Evolutionary conservation across 2,888 invertebrate species (phyloP).

Genomic region (Drosophila prostipennis): DNA sequence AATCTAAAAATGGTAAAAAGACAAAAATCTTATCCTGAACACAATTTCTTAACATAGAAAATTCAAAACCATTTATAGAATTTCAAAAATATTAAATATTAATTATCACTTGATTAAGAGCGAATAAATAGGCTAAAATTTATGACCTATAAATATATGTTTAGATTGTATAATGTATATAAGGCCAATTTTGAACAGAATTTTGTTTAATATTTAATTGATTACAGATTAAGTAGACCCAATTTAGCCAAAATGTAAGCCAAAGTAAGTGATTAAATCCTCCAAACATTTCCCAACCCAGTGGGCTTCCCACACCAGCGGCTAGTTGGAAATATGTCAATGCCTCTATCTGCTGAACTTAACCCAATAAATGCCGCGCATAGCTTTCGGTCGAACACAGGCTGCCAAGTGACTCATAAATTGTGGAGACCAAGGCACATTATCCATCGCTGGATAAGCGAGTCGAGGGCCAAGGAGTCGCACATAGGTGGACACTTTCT

Average conservation of each 20-base stretch:
- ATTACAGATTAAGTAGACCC: no score
- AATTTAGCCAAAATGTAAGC: neutral
- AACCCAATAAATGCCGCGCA: constrained; percentile 75
- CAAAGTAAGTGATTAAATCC: neutral
- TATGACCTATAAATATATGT: no score
- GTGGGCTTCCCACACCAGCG: constrained; percentile 30
- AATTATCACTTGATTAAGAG: no score
- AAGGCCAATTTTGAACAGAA: no score
- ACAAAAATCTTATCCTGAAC: no score
- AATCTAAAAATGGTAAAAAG: no score
- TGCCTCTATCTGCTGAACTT: constrained; percentile 54
- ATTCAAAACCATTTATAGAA: no score
- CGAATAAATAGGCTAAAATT: no score
- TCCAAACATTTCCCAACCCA: neutral
- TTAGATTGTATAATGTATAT: no score
- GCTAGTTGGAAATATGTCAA: constrained; percentile 19
- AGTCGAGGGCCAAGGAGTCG: constrained; percentile 53
- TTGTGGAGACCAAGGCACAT: constrained; percentile 70
- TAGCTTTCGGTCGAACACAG: constrained; percentile 26
- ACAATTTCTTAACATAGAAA: no score
- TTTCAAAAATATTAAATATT: no score
- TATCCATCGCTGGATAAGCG: constrained; percentile 55
- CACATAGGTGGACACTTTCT: constrained; percentile 69
- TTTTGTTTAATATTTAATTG: no score
- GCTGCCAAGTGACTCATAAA: constrained; percentile 71